These are phyloP conservation scores for Cheilosia soror DNA, from an alignment of 2,888 invertebrate species.

Conservation along the genomic window DNA sequence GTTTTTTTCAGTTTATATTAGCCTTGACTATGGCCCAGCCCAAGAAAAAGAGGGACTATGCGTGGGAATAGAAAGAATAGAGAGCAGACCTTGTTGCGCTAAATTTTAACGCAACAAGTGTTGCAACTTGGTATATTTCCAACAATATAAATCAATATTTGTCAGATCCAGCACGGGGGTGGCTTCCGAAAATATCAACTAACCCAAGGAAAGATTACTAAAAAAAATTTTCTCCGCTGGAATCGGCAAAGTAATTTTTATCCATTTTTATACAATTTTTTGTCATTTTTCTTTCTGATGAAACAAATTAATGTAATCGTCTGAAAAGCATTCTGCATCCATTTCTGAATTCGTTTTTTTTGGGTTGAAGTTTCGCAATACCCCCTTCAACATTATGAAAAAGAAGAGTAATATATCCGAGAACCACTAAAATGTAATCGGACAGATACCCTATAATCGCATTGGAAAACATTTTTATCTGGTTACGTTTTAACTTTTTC, in stretches of 20 bases:
- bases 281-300: neutral
- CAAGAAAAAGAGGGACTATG: too few relatives aligned
- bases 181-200: too few relatives aligned
- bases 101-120: too few relatives aligned
- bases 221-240: neutral
- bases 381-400: slow-evolving; percentile 18
- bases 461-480: slow-evolving; percentile 68
- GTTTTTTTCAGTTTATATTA: too few relatives aligned
- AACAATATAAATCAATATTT: too few relatives aligned
- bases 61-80: too few relatives aligned
- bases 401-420: slow-evolving; percentile 23
- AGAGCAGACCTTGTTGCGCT: too few relatives aligned
- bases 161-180: too few relatives aligned
- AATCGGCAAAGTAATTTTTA: slow-evolving; percentile 72
- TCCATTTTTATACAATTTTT: slow-evolving; percentile 49
- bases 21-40: too few relatives aligned
- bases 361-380: slow-evolving; percentile 42
- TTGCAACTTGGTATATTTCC: too few relatives aligned
- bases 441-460: slow-evolving; percentile 47
- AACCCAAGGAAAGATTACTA: too few relatives aligned
- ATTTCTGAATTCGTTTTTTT: slow-evolving; percentile 2
- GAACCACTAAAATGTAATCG: slow-evolving; percentile 51
- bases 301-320: slow-evolving; percentile 68
- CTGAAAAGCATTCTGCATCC: slow-evolving; percentile 52
- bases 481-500: slow-evolving; percentile 45